These are phyloP conservation scores for Phalacrocorax aristotelis DNA, from an alignment of 2,113 vertebrate genomes.

Conservation along the genomic window DNA sequence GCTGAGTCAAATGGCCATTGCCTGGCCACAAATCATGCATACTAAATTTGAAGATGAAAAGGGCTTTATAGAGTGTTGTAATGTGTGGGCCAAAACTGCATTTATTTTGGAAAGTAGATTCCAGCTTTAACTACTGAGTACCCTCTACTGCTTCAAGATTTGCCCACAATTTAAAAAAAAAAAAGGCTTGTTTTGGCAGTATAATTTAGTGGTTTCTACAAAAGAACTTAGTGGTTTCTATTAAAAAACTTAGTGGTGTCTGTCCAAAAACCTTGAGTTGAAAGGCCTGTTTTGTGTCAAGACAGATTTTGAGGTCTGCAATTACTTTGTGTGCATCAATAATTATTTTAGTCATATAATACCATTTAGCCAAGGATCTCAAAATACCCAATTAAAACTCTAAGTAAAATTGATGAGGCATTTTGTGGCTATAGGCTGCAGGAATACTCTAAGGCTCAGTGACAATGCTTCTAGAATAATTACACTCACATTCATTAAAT, in stretches of 20 bases:
- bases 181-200: background rate
- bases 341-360: background rate
- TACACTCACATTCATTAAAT: background rate
- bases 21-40: background rate
- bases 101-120: background rate
- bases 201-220: background rate
- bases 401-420: background rate
- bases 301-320: background rate
- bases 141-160: background rate
- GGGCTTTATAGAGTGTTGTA: background rate
- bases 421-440: background rate
- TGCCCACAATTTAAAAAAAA: accelerated
- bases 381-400: background rate
- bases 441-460: background rate
- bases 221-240: background rate
- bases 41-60: background rate
- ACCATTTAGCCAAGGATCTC: background rate
- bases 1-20: background rate
- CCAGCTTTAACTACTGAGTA: background rate
- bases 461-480: background rate
- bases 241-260: background rate
- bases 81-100: background rate
- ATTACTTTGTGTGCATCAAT: background rate
- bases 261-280: background rate
- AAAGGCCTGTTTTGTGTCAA: background rate